A percentile compares a stretch with the other conserved stretches of the same genome.
These are phyloP conservation scores for Brachionus plicatilis DNA, from an alignment of 1,140 invertebrate species.

Conservation along the genomic window DNA sequence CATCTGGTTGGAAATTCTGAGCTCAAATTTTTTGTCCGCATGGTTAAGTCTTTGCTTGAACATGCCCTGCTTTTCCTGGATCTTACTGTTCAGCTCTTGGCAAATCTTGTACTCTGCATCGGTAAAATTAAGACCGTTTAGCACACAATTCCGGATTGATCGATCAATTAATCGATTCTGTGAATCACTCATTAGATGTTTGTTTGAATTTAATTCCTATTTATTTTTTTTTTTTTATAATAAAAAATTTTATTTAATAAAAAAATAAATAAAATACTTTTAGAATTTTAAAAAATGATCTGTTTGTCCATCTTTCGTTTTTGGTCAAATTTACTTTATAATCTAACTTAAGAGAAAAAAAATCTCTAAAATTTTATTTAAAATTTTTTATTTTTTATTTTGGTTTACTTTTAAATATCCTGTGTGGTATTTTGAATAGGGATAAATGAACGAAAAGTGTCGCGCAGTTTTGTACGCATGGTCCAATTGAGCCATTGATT, in stretches of 20 bases:
- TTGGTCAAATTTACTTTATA: constrained; percentile 50
- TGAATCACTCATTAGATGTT: constrained; percentile 61
- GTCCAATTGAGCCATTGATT: constrained; percentile 66
- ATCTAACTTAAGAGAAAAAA: constrained; percentile 45
- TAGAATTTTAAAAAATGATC: constrained; percentile 50
- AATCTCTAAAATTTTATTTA: constrained; percentile 4
- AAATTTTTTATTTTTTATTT: not conserved
- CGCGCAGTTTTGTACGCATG: constrained; percentile 79
- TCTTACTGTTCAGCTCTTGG: constrained; percentile 44
- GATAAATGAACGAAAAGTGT: constrained; percentile 72
- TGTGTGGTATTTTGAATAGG: constrained; percentile 59
- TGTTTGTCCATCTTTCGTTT: constrained; percentile 49
- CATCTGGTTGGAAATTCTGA: constrained; percentile 64
- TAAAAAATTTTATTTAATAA: not conserved
- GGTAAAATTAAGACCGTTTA: constrained; percentile 68
- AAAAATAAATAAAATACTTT: constrained; percentile 45
- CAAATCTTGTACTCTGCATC: constrained; percentile 48
- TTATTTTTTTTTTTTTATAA: constrained; percentile 39
- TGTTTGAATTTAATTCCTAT: constrained; percentile 58
- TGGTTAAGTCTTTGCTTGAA: constrained; percentile 43
- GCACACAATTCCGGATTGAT: constrained; percentile 70
- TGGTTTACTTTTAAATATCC: constrained; percentile 45
- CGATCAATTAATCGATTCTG: constrained; percentile 69
- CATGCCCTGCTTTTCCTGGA: constrained; percentile 33
- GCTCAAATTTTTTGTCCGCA: constrained; percentile 59